Evolutionary conservation across 1,140 invertebrate genomes (phyloP).

Genomic region (Lepidurus couesii): DNA sequence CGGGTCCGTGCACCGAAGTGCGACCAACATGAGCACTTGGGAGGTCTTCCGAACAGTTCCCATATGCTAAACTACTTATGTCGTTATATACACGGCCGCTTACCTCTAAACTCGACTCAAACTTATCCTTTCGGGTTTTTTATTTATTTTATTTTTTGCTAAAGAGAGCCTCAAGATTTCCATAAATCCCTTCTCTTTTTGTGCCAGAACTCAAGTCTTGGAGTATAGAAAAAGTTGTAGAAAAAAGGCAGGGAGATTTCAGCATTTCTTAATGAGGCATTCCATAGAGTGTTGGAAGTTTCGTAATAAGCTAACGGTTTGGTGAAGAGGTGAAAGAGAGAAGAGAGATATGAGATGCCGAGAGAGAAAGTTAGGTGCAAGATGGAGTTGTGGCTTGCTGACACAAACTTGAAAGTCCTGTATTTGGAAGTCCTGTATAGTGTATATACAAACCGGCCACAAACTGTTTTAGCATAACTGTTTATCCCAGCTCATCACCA

Average conservation of each 20-base stretch:
- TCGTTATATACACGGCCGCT: background rate
- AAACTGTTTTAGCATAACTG: slow-evolving; percentile 7
- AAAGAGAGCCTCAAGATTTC: too few relatives aligned
- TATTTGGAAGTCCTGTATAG: background rate
- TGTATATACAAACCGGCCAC: background rate
- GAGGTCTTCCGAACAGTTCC: background rate
- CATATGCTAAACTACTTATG: background rate
- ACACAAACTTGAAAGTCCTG: background rate
- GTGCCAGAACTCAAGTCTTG: too few relatives aligned
- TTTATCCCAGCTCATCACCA: slow-evolving; percentile 2
- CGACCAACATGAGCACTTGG: background rate
- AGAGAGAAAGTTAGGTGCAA: background rate
- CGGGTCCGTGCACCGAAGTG: background rate
- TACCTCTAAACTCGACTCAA: background rate
- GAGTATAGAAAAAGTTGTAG: too few relatives aligned
- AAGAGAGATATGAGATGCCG: background rate
- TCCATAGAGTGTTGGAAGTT: too few relatives aligned
- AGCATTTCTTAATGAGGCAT: too few relatives aligned
- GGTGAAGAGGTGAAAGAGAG: too few relatives aligned
- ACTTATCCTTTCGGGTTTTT: background rate
- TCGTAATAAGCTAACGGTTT: too few relatives aligned
- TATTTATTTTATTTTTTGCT: background rate
- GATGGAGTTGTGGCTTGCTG: slow-evolving; percentile 1
- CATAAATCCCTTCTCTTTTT: too few relatives aligned
- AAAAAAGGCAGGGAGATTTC: too few relatives aligned